Percentiles rank a stretch among this genome's conserved stretches.
Conservation (phyloP, 1,140 invertebrate genomes). For the Drosophila bifasciata region DNA sequence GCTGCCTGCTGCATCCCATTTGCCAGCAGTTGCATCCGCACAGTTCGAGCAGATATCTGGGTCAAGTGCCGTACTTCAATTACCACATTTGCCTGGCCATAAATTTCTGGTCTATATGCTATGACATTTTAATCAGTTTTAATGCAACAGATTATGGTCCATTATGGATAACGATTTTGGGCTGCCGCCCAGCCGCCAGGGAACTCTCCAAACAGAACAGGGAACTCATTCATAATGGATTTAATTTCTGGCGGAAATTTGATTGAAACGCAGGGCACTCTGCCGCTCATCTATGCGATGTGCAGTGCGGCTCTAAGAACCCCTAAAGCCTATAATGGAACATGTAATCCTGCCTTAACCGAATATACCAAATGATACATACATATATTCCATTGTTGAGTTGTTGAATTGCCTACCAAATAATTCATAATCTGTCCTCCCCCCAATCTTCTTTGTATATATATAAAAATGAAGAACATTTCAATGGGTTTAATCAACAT, state of each 20-base stretch:
- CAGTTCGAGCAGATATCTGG: constrained; percentile 20
- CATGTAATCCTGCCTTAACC: no score
- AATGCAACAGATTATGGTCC: constrained; percentile 56
- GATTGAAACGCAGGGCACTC: constrained; percentile 17
- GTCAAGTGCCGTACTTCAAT: constrained; percentile 58
- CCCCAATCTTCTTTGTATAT: constrained; percentile 31
- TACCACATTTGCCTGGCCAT: constrained; percentile 52
- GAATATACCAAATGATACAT: no score
- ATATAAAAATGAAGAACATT: constrained; percentile 20
- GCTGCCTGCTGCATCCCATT: constrained; percentile 19
- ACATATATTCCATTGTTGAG: constrained; percentile 3
- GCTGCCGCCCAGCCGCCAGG: not conserved
- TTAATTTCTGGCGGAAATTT: constrained; percentile 33
- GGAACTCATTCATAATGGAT: constrained; percentile 55
- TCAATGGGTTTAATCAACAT: constrained; percentile 56
- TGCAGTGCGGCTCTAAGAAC: not conserved
- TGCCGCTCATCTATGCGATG: not conserved
- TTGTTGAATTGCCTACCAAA: constrained; percentile 31
- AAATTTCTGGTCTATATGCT: constrained; percentile 33
- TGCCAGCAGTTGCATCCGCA: constrained; percentile 37
- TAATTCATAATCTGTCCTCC: constrained; percentile 42
- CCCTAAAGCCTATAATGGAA: not conserved
- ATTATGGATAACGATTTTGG: constrained; percentile 23
- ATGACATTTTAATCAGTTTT: constrained; percentile 58
- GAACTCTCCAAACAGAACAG: constrained; percentile 9